Evolutionary conservation across 2,113 vertebrate species (phyloP), one percentile per base, ranked within the genome.

Genomic region (Siniperca knerii): DNA sequence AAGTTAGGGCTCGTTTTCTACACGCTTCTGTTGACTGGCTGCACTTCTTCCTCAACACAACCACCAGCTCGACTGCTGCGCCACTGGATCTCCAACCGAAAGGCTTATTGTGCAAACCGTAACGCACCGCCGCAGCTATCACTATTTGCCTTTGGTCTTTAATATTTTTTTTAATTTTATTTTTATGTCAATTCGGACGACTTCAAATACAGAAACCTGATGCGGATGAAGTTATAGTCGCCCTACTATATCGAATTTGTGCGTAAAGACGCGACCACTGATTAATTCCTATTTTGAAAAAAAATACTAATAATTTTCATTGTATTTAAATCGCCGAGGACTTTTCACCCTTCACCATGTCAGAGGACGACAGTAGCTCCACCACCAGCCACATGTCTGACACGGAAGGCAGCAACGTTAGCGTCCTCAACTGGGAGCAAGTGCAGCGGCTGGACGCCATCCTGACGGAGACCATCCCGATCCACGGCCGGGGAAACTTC

Each of bases 401-500:
- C 57, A 78, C 90, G 64, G 96, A 95, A 68, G 52, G 81, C 93
- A 95, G 93, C 68, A 97, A 96, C 84, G 96, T 97, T 66, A 99
- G 98, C 79, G 98, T 99, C 79, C 96, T 99, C 79, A 97, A 79
- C 95, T 99, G 98, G 98, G 97, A 98, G 93, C 98, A 99, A 97
- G 98, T 99, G 96, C 98, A 97, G 95, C 96, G 98, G 4, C 92
- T 99, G 94, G 98, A 99, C 94, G 94, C 96, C 86, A 97, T 99
- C 92, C 96, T 99, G 81, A 97, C 97, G 66, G 98, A 98, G 94
- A 98, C 97, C 92, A 98, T 99, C 84, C 98, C 98, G 68, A 99
- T 99, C 92, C 98, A 99, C 95, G 98, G 98, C 89, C 96, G 98
- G 73, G 98, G 98, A 8, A 99, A 99, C 95, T 99, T 99, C 96